A percentile compares a stretch with the other conserved stretches of the same genome.
These are phyloP conservation scores for Allacma fusca DNA, from an alignment of 2,888 invertebrate species.

Conservation along the genomic window DNA sequence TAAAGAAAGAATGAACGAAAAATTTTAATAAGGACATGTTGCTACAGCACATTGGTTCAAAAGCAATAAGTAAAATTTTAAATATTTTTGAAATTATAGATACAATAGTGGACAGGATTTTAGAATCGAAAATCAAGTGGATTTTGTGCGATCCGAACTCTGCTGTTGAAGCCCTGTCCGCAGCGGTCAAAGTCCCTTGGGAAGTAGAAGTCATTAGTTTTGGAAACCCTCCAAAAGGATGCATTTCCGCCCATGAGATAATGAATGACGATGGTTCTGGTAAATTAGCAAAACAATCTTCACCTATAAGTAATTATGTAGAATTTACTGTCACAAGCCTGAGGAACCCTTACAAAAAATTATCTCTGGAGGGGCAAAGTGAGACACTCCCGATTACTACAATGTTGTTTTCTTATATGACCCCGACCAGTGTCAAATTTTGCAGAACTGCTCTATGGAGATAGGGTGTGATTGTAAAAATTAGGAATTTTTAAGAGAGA, in stretches of 20 bases:
- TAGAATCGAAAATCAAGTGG: slow-evolving; percentile 50
- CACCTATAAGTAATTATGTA: background rate
- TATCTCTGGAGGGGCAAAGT: no score
- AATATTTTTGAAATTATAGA: slow-evolving; percentile 3
- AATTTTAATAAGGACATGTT: background rate
- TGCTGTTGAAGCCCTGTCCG: background rate
- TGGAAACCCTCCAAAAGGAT: slow-evolving; percentile 37
- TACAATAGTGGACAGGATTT: slow-evolving; percentile 43
- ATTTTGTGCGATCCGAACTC: slow-evolving; percentile 49
- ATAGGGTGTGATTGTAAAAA: no score
- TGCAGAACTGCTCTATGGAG: no score
- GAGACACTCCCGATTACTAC: no score
- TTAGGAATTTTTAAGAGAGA: no score
- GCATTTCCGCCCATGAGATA: slow-evolving; percentile 44
- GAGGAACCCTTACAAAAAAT: no score
- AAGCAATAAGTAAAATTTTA: no score
- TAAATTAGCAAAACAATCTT: slow-evolving; percentile 1
- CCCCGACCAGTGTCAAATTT: no score
- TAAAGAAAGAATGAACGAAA: no score
- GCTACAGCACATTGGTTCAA: background rate
- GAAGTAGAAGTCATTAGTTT: slow-evolving; percentile 49
- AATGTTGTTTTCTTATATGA: no score
- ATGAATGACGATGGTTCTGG: slow-evolving; percentile 47
- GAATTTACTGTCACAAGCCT: background rate
- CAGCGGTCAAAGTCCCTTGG: slow-evolving; percentile 46